These are phyloP conservation scores for Hypomecis atomaria DNA, from an alignment of 2,888 invertebrate genomes.

Conservation along the genomic window DNA sequence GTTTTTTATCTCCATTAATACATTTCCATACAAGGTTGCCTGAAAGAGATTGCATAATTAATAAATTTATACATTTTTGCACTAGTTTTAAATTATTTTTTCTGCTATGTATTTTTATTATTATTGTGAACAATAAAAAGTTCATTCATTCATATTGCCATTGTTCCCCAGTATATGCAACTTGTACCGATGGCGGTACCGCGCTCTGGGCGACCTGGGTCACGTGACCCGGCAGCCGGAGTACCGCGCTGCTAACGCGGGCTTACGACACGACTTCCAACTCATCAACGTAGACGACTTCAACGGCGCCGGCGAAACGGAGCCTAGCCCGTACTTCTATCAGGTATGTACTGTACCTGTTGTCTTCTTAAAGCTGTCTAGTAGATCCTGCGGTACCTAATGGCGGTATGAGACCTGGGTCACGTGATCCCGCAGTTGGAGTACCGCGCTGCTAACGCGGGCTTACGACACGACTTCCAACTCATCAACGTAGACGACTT, in stretches of 20 bases:
- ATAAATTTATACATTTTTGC: neutral
- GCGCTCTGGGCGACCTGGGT: conserved; percentile 95
- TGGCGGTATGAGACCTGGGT: conserved; percentile 97
- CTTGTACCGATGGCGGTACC: conserved; percentile 98
- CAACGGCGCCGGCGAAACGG: conserved; percentile 98
- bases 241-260: conserved; percentile 96
- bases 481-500: conserved; percentile 98
- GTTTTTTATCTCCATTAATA: no score
- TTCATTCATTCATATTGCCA: neutral
- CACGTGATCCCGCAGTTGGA: conserved; percentile 94
- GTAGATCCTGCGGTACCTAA: no score
- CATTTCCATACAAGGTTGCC: no score
- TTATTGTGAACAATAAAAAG: no score
- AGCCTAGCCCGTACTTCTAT: conserved; percentile 99
- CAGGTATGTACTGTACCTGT: conserved; percentile 85
- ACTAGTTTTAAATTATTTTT: no score
- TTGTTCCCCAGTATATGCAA: conserved; percentile 89
- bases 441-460: conserved; percentile 96
- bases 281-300: conserved; percentile 98
- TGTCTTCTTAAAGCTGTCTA: no score
- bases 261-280: conserved; percentile 97
- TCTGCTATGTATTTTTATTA: no score
- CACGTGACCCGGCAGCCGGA: conserved; percentile 94
- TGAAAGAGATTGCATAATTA: no score
- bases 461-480: conserved; percentile 97